phyloP scores from a whole-genome alignment of 1,140 invertebrate species.

The Agrilus planipennis region DNA sequence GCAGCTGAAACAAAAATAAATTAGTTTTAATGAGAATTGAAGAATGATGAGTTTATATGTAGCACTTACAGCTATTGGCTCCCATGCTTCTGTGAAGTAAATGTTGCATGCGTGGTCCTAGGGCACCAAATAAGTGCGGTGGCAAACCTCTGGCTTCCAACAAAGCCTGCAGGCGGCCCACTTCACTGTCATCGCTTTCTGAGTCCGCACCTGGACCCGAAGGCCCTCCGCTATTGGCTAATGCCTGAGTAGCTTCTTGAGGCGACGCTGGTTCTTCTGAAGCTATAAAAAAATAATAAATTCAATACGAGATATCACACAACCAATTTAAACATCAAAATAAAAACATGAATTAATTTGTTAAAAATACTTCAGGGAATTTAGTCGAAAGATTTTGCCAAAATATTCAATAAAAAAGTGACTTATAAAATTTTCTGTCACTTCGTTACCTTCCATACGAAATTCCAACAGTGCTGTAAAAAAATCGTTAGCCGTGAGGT shows the following conservation, averaged over 20 bases:
- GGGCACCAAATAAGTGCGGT: conserved; percentile 86
- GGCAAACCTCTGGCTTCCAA: conserved; percentile 89
- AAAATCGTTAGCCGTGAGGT: too few species aligned
- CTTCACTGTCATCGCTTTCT: conserved; percentile 75
- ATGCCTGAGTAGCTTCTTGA: conserved; percentile 30
- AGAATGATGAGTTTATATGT: background rate
- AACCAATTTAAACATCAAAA: too few species aligned
- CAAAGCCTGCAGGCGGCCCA: conserved; percentile 77
- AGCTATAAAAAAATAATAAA: conserved; percentile 16
- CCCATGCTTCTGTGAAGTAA: conserved; percentile 88
- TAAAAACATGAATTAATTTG: too few species aligned
- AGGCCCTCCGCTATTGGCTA: conserved; percentile 22
- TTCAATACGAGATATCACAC: too few species aligned
- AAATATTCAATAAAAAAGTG: too few species aligned
- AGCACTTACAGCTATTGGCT: conserved; percentile 56
- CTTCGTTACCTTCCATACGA: too few species aligned
- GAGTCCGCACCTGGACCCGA: conserved; percentile 34
- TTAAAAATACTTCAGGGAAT: too few species aligned
- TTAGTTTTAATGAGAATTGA: background rate
- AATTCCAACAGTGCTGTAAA: too few species aligned
- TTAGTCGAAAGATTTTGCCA: too few species aligned
- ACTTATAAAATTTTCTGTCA: too few species aligned
- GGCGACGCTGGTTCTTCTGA: conserved; percentile 31
- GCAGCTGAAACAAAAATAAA: conserved; percentile 42
- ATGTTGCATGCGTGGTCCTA: conserved; percentile 95